Evolutionary conservation across 2,113 vertebrate genomes (phyloP).

Genomic region (Neoarius graeffei): DNA sequence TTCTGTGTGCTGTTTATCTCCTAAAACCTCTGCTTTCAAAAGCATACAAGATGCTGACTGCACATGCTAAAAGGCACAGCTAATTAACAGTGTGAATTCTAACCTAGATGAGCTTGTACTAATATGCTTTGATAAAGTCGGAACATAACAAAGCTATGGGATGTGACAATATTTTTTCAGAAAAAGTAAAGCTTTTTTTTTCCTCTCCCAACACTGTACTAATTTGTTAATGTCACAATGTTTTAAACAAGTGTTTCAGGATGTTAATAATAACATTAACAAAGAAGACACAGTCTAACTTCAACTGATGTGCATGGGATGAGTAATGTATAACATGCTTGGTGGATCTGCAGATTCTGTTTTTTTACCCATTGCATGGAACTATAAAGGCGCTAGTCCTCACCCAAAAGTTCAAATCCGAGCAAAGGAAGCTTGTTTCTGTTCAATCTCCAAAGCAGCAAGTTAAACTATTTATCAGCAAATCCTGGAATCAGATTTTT

Average conservation of each 20-base stretch:
- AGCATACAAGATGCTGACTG: conserved; percentile 2
- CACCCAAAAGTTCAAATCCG: conserved; percentile 25
- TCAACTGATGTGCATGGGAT: conserved; percentile 36
- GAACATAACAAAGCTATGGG: conserved; percentile 10
- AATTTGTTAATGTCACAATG: conserved; percentile 17
- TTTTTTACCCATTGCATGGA: conserved; percentile 53
- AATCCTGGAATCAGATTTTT: conserved; percentile 23
- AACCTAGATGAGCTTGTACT: conserved; percentile 55
- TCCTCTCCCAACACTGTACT: neutral
- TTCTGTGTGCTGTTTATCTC: conserved; percentile 42
- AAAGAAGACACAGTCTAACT: conserved; percentile 4
- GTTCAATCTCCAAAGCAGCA: neutral
- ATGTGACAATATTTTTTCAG: neutral
- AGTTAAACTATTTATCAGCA: conserved; percentile 11
- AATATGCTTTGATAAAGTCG: conserved; percentile 48
- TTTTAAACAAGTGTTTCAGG: neutral
- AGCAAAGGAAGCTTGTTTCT: conserved; percentile 6
- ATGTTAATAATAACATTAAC: neutral
- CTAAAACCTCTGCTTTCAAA: conserved; percentile 41
- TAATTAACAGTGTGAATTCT: conserved; percentile 19
- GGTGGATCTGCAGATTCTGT: conserved; percentile 19
- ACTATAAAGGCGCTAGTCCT: conserved; percentile 44
- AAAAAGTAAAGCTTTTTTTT: conserved; percentile 1
- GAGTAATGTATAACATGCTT: conserved; percentile 37
- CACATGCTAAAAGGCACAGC: conserved; percentile 32